These are phyloP conservation scores for Enchytraeus crypticus DNA, from an alignment of 2,888 invertebrate genomes.

Conservation along the genomic window DNA sequence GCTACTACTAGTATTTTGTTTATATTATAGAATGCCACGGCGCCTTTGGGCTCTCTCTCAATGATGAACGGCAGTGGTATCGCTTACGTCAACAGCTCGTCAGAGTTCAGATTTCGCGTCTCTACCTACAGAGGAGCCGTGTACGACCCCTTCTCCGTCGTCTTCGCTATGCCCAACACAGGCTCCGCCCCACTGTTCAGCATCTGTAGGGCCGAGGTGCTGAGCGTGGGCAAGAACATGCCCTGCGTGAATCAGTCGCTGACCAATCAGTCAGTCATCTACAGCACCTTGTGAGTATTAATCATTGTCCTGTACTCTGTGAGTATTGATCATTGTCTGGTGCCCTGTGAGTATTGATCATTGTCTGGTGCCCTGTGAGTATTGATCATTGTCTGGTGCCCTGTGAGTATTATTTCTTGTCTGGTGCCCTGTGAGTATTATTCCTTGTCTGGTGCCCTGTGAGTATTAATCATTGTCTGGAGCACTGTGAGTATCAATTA, in stretches of 20 bases:
- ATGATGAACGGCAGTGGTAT: background rate
- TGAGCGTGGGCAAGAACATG: slow-evolving; percentile 35
- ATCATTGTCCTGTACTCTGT: background rate
- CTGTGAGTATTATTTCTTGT: too few species aligned
- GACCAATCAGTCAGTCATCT: slow-evolving; percentile 23
- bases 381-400: too few species aligned
- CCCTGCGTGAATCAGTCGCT: slow-evolving; percentile 34
- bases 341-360: too few species aligned
- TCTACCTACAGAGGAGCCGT: slow-evolving; percentile 6
- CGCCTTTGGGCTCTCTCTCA: too few species aligned
- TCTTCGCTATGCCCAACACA: slow-evolving; percentile 36
- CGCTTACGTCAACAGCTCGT: slow-evolving; percentile 3
- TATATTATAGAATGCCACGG: too few species aligned
- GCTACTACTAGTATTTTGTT: too few species aligned
- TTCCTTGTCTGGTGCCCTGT: slow-evolving; percentile 21
- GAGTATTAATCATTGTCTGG: background rate
- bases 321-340: background rate
- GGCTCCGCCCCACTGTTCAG: slow-evolving; percentile 20
- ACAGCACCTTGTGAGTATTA: slow-evolving; percentile 8
- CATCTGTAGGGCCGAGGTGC: slow-evolving; percentile 33
- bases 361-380: too few species aligned
- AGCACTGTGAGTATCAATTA: too few species aligned
- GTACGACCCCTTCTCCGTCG: slow-evolving; percentile 32
- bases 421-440: slow-evolving; percentile 37
- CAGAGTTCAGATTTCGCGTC: slow-evolving; percentile 6